Percentiles rank a stretch among this genome's conserved stretches.
These are phyloP conservation scores for Frankliniella fusca DNA, from an alignment of 2,888 invertebrate genomes.

Conservation along the genomic window DNA sequence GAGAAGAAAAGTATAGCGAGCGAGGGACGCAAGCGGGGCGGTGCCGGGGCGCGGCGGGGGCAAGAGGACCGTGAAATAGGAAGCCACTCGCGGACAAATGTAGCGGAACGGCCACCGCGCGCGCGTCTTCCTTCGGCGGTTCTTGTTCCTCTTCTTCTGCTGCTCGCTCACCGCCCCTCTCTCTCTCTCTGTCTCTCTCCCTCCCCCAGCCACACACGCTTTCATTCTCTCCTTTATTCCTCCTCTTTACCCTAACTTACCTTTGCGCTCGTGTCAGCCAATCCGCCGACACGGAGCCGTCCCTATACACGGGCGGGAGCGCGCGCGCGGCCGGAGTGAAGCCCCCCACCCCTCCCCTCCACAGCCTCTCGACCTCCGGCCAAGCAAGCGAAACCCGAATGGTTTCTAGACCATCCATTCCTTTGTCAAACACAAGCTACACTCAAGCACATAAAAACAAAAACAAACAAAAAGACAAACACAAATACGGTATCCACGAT, in stretches of 20 bases:
- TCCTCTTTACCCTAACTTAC: neutral
- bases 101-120: conserved; percentile 29
- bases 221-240: conserved; percentile 5
- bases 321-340: too few relatives aligned
- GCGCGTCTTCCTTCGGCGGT: neutral
- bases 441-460: neutral
- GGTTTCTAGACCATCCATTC: too few relatives aligned
- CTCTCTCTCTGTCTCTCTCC: conserved; percentile 31
- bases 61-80: neutral
- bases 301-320: too few relatives aligned
- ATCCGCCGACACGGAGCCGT: neutral
- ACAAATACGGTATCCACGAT: neutral
- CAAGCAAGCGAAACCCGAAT: neutral
- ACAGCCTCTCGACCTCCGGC: neutral
- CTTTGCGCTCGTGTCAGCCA: neutral
- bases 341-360: neutral
- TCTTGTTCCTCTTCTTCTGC: neutral
- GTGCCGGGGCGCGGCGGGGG: neutral
- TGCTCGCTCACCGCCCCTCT: conserved; percentile 14
- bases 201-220: neutral
- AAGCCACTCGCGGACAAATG: conserved; percentile 27
- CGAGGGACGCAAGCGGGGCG: neutral
- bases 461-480: neutral
- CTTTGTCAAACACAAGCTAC: neutral
- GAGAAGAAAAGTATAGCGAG: neutral